Evolutionary conservation across 2,797 vertebrate species (phyloP), one percentile per base, ranked within the genome.

Genomic region (Pantherophis vulpinus): DNA sequence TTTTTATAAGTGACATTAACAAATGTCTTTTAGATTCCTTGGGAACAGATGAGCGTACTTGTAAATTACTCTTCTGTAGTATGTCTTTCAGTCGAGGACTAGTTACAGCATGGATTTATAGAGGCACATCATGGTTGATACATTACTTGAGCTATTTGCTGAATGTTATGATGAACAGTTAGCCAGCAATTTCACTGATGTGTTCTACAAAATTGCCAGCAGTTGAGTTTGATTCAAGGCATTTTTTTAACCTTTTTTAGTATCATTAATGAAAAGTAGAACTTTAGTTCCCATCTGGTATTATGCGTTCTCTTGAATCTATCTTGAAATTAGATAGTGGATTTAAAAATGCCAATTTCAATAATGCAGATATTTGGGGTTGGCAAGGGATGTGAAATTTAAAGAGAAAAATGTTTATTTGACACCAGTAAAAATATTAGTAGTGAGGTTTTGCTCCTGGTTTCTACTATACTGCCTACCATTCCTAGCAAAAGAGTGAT

Each of bases 1-100:
- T 96, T 96, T 96, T 94, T 93, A 66, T 95, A 94, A 92, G 29
- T 79, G 18, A 90, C 66, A 58, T 74, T 91, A 91, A 55, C 29
- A 74, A 58, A 79, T 79, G 54, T 14, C 93, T 88, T 93, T 95
- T 89, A 96, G 32, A 88, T 59, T 95, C 37, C 0, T 7, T 91
- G 70, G 42, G 37, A 89, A 61, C 27, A 32, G 42, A 7, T 79
- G 25, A 58, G 27, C 2, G 10, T 32, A 51, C 14, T 88, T 59
- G 37, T 59, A 70, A 89, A 92, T 89, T 37, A 60, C 55, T 32
- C n/a, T 70, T 56, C 23, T 42, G 54, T 88, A 55, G 14, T 42
- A 42, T 70, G 51, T 66, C 83, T 54, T 91, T 86, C 60, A 89
- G 12, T 37, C 25, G 29, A 83, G 29, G 61, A 9, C 20, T 42